Base-by-base conservation (phyloP, 1,140 invertebrate species). In the Anastrepha obliqua region DNA sequence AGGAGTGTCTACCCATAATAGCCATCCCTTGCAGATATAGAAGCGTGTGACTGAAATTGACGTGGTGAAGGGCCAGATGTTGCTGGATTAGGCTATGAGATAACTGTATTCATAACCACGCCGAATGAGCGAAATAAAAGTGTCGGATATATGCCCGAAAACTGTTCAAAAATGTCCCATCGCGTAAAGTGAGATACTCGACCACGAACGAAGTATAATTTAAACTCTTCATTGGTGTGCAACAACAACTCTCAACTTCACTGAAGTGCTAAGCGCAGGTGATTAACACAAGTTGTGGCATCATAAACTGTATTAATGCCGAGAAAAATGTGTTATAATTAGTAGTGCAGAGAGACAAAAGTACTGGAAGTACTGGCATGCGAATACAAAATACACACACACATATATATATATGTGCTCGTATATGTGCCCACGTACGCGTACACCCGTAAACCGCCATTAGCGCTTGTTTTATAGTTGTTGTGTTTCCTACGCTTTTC, bases 271-370 rank as follows among this genome's bases (percentile, higher is more conserved):
- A 55, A 55, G 51, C 6, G 51, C 51, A 55, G 6, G 51, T 6
- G 51, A 55, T 55, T 55, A 55, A 55, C 42, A 74, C 67, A 74
- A 17, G 42, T 74, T 74, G 42, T 74, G 42, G 67, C 67, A 74
- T 15, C 67, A 47, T 74, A 74, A 74, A 74, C 42, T 39, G 4
- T 13, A 74, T 62, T 62, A 62, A 15, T 62, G 15, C 17, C 60
- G 60, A 44, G 4, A 74, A 74, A 74, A 44, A 74, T 29, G 15
- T 47, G 51, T 74, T 5, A 74, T 47, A 47, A 74, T 74, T 74
- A 74, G 6, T 44, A 47, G 42, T 74, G 67, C 17, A 47, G 51
- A 6, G 6, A 55, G 51, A 55, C 51, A 55, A 55, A 55, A 8
- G 11, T 55, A 55, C 29, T 29, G 29, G 29, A 29, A 29, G 29